phyloP scores from a whole-genome alignment of 2,888 invertebrate species.

The Macaria liturata region DNA sequence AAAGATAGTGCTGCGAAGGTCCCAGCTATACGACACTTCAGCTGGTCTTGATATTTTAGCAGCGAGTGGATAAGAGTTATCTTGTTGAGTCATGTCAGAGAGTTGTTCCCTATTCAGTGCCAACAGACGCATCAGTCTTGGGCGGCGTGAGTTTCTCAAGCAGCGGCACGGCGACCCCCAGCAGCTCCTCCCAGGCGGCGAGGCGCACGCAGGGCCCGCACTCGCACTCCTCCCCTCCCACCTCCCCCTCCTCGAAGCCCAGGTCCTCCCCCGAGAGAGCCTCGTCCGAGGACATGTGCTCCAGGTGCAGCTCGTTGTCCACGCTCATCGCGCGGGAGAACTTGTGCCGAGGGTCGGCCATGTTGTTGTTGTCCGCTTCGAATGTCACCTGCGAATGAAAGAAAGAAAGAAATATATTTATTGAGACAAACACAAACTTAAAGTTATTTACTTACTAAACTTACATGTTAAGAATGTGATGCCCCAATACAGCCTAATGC shows the following conservation, averaged over 20 bases:
- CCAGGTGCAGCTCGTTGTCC: slow-evolving; percentile 46
- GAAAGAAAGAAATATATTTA: too few relatives aligned
- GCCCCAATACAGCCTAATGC: too few relatives aligned
- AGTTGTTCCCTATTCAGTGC: slow-evolving; percentile 52
- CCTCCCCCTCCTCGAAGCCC: slow-evolving; percentile 70
- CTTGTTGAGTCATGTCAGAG: too few relatives aligned
- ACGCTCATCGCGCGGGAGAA: slow-evolving; percentile 51
- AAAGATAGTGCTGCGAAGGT: too few relatives aligned
- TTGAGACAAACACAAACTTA: too few relatives aligned
- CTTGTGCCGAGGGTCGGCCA: slow-evolving; percentile 30
- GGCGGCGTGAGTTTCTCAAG: slow-evolving; percentile 84
- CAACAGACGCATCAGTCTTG: slow-evolving; percentile 67
- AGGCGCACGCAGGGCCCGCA: slow-evolving; percentile 66
- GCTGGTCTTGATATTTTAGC: too few relatives aligned
- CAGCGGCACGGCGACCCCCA: slow-evolving; percentile 88
- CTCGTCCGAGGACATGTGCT: slow-evolving; percentile 50
- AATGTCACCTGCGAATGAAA: slow-evolving; percentile 56
- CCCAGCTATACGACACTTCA: too few relatives aligned
- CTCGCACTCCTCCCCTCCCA: slow-evolving; percentile 58
- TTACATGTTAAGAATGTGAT: too few relatives aligned
- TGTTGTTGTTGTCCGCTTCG: slow-evolving; percentile 56
- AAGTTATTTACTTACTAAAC: too few relatives aligned
- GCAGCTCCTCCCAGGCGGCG: slow-evolving; percentile 89
- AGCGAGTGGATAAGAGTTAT: too few relatives aligned
- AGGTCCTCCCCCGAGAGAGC: slow-evolving; percentile 62